These are phyloP conservation scores for Coptotermes formosanus DNA, from an alignment of 1,140 invertebrate species.

Conservation along the genomic window DNA sequence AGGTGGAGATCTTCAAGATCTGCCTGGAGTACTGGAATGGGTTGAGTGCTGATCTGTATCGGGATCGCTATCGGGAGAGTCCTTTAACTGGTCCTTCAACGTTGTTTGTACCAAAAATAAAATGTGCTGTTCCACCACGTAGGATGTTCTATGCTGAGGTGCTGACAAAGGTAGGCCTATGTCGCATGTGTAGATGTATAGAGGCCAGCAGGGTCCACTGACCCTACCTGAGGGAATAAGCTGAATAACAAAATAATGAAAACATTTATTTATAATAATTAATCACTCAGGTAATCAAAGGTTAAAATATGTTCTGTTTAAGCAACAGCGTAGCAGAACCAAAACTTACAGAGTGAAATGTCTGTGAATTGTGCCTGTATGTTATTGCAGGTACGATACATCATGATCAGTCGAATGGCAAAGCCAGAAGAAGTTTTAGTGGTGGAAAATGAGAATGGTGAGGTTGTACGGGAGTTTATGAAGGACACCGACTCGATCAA, in stretches of 20 bases:
- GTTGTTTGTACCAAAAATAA: slow-evolving; percentile 48
- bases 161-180: slow-evolving; percentile 65
- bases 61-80: slow-evolving; percentile 75
- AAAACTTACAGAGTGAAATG: not conserved
- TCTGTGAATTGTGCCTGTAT: slow-evolving; percentile 12
- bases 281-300: not conserved
- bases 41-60: slow-evolving; percentile 75
- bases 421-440: slow-evolving; percentile 99
- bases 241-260: not conserved
- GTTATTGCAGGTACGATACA: slow-evolving; percentile 73
- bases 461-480: slow-evolving; percentile 99
- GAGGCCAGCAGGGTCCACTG: no score
- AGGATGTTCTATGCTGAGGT: slow-evolving; percentile 76
- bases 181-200: not conserved
- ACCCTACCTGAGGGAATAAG: no score
- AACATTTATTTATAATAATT: not conserved
- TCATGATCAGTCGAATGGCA: slow-evolving; percentile 99
- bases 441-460: slow-evolving; percentile 99
- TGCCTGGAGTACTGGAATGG: slow-evolving; percentile 99
- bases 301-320: no score
- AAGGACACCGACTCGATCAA: slow-evolving; percentile 99
- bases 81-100: slow-evolving; percentile 51
- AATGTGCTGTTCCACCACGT: slow-evolving; percentile 47
- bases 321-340: not conserved
- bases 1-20: slow-evolving; percentile 99